Percentiles rank a stretch among this genome's conserved stretches.
Conservation (phyloP, 2,888 invertebrate genomes). For the Drosophila fungiperda region DNA sequence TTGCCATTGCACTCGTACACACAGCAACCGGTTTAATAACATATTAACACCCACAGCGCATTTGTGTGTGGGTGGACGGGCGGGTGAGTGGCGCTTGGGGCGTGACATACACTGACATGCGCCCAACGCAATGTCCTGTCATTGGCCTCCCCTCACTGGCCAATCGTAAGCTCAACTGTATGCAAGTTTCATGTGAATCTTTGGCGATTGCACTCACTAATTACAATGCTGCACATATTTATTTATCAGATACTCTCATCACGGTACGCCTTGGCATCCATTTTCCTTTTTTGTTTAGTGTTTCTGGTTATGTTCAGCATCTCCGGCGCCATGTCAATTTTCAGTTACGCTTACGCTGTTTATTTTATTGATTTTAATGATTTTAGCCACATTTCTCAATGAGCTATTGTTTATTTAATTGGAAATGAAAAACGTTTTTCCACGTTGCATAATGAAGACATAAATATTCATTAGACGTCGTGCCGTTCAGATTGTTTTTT, state of each 20-base stretch:
- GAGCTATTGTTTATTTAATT: slow-evolving; percentile 61
- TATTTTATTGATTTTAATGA: slow-evolving; percentile 80
- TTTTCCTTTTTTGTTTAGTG: slow-evolving; percentile 39
- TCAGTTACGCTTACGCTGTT: slow-evolving; percentile 59
- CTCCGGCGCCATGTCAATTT: slow-evolving; percentile 63
- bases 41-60: slow-evolving; percentile 60
- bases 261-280: slow-evolving; percentile 30
- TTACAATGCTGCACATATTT: slow-evolving; percentile 35
- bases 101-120: slow-evolving; percentile 52
- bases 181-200: slow-evolving; percentile 31
- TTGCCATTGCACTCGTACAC: slow-evolving; percentile 47
- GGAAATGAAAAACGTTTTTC: slow-evolving; percentile 60
- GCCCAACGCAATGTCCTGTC: slow-evolving; percentile 27
- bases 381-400: slow-evolving; percentile 68
- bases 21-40: slow-evolving; percentile 51
- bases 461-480: slow-evolving; percentile 70
- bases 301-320: slow-evolving; percentile 41
- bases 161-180: slow-evolving; percentile 40
- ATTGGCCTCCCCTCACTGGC: slow-evolving; percentile 34
- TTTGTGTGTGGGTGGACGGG: slow-evolving; percentile 42
- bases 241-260: slow-evolving; percentile 37
- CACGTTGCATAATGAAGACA: slow-evolving; percentile 69
- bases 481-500: slow-evolving; percentile 47
- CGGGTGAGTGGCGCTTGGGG: slow-evolving; percentile 55
- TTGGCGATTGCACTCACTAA: slow-evolving; percentile 36